Percentiles rank a stretch among this genome's conserved stretches.
These are phyloP conservation scores for Strix uralensis DNA, from an alignment of 2,113 vertebrate species.

Conservation along the genomic window DNA sequence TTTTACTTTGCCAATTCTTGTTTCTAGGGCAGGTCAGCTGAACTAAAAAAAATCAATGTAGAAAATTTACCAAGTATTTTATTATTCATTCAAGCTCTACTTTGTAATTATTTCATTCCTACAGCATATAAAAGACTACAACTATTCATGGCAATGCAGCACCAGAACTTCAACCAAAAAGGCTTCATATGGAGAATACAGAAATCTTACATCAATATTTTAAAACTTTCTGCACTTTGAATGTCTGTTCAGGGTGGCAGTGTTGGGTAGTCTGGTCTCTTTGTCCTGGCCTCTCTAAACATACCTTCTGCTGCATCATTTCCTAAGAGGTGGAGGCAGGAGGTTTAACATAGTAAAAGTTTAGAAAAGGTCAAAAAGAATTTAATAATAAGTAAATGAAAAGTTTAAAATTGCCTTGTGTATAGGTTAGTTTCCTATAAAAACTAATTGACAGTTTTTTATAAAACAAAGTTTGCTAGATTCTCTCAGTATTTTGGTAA, in stretches of 20 bases:
- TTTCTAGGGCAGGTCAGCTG: background rate
- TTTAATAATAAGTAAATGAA: background rate
- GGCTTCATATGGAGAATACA: background rate
- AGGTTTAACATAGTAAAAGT: background rate
- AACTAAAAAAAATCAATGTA: background rate
- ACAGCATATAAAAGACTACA: background rate
- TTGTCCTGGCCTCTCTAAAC: background rate
- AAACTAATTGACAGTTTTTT: background rate
- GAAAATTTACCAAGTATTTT: background rate
- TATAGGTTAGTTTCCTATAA: background rate
- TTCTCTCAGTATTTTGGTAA: background rate
- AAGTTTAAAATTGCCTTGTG: background rate
- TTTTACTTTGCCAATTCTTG: background rate
- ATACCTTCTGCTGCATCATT: background rate
- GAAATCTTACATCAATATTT: background rate
- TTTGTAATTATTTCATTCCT: background rate
- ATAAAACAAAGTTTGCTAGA: background rate
- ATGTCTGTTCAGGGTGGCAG: background rate
- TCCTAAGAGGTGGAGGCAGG: background rate
- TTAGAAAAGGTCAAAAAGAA: background rate
- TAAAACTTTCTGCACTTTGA: background rate
- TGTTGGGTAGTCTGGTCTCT: background rate
- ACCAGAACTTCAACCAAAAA: background rate
- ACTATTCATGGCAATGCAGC: background rate
- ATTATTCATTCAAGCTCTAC: background rate